phyloP scores from a whole-genome alignment of 2,113 vertebrate species.

The Crotalus viridis region DNA sequence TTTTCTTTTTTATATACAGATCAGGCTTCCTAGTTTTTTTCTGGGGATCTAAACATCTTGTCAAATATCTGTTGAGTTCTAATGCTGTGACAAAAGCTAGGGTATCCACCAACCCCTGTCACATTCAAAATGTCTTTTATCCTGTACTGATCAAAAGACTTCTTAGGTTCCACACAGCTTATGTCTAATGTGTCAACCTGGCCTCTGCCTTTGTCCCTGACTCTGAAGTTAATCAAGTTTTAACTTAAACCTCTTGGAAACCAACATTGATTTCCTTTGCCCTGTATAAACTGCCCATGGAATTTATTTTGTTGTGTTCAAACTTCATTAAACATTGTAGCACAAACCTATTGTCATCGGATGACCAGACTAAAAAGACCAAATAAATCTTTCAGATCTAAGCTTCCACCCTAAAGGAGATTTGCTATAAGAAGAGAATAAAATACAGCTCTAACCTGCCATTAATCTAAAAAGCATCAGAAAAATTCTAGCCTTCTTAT shows the following conservation, averaged over 20 bases:
- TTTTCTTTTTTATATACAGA: constrained; percentile 10
- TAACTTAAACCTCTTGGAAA: constrained; percentile 30
- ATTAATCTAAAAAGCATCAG: neutral
- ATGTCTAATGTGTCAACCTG: constrained; percentile 35
- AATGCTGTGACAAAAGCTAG: constrained; percentile 30
- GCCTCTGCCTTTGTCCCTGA: constrained; percentile 26
- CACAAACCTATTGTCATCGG: constrained; percentile 17
- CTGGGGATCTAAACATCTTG: constrained; percentile 21
- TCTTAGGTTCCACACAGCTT: constrained; percentile 28
- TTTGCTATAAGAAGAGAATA: neutral
- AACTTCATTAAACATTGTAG: constrained; percentile 12
- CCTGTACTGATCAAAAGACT: constrained; percentile 32
- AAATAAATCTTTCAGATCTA: constrained; percentile 25
- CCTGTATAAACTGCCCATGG: constrained; percentile 25
- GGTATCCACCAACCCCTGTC: neutral
- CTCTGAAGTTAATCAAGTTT: constrained; percentile 37
- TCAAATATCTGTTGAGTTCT: constrained; percentile 29
- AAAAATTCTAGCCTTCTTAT: neutral
- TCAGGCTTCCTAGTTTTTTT: constrained; percentile 14
- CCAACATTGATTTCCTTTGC: constrained; percentile 22
- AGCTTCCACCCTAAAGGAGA: neutral
- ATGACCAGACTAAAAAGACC: neutral
- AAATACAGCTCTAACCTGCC: neutral
- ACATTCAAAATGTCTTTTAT: constrained; percentile 20
- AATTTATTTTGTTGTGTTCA: constrained; percentile 11